Evolutionary conservation across 2,797 vertebrate species (phyloP).

Genomic region (Nyctalus aviator): DNA sequence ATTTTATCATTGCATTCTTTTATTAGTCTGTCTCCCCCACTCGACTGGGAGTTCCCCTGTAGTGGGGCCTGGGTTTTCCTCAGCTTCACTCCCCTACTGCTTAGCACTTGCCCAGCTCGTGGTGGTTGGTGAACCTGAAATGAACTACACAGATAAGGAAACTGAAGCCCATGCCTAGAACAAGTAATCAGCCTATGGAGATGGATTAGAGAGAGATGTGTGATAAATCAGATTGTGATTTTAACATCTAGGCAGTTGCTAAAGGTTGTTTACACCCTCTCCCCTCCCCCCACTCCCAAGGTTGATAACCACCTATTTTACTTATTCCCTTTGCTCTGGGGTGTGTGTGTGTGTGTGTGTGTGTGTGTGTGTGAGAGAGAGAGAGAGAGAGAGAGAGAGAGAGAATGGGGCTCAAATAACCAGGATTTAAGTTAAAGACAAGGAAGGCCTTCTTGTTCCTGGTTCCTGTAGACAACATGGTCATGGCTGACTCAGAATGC

Average conservation of each 20-base stretch:
- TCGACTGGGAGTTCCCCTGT: neutral
- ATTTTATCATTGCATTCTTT: neutral
- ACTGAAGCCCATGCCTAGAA: neutral
- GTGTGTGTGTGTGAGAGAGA: too few relatives aligned
- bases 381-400: too few relatives aligned
- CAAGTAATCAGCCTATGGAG: neutral
- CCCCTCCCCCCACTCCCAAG: neutral
- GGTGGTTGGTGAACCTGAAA: neutral
- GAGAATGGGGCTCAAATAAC: conserved; percentile 5
- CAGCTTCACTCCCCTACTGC: neutral
- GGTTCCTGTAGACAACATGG: conserved; percentile 24
- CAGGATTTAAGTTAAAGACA: neutral
- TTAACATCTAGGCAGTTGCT: neutral
- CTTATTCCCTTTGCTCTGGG: neutral
- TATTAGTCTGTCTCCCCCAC: neutral
- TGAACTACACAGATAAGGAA: neutral
- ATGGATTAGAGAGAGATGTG: conserved; percentile 5
- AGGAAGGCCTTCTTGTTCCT: conserved; percentile 27
- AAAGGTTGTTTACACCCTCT: neutral
- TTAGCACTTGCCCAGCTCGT: neutral
- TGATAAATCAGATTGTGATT: neutral
- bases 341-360: too few relatives aligned
- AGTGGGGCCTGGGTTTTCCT: neutral
- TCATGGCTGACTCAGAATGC: neutral
- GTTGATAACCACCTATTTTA: neutral